phyloP scores from a whole-genome alignment of 1,140 invertebrate species.

The Drosophila setifemur region DNA sequence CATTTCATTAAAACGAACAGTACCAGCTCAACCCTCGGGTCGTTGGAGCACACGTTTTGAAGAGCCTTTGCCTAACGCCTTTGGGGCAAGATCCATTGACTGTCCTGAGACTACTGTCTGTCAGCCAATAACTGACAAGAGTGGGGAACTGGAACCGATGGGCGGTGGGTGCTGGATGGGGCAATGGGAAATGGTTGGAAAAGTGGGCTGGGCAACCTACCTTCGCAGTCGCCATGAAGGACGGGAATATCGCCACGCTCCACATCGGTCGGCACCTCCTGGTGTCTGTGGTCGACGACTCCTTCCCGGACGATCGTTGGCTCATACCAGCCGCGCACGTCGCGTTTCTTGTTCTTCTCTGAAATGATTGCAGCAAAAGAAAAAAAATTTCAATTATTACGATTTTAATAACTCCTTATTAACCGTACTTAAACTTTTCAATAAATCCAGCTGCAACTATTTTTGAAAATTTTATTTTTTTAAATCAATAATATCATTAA shows the following conservation, averaged over 20 bases:
- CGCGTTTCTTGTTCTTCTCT: constrained; percentile 82
- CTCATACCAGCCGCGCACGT: constrained; percentile 81
- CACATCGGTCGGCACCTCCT: constrained; percentile 76
- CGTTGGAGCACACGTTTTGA: constrained; percentile 27
- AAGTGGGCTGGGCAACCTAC: constrained; percentile 73
- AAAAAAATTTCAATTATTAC: background rate
- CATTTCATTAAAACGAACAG: constrained; percentile 53
- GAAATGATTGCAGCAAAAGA: background rate
- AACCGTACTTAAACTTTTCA: too few species aligned
- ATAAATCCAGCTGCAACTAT: too few species aligned
- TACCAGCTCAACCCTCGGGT: constrained; percentile 17
- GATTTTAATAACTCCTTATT: background rate
- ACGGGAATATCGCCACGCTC: constrained; percentile 90
- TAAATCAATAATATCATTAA: too few species aligned
- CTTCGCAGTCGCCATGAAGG: constrained; percentile 86
- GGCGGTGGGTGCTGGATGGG: background rate
- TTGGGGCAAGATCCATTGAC: constrained; percentile 42
- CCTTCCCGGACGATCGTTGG: constrained; percentile 54
- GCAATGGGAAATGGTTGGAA: constrained; percentile 6
- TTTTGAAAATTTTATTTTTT: too few species aligned
- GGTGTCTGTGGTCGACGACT: constrained; percentile 63
- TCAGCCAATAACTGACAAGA: constrained; percentile 11
- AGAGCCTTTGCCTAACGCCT: constrained; percentile 22
- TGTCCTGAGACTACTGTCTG: constrained; percentile 57
- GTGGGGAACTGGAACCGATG: too few species aligned